Evolutionary conservation across 2,113 vertebrate genomes (phyloP), one percentile per base, ranked within the genome.

Genomic region (Paratilapia polleni): DNA sequence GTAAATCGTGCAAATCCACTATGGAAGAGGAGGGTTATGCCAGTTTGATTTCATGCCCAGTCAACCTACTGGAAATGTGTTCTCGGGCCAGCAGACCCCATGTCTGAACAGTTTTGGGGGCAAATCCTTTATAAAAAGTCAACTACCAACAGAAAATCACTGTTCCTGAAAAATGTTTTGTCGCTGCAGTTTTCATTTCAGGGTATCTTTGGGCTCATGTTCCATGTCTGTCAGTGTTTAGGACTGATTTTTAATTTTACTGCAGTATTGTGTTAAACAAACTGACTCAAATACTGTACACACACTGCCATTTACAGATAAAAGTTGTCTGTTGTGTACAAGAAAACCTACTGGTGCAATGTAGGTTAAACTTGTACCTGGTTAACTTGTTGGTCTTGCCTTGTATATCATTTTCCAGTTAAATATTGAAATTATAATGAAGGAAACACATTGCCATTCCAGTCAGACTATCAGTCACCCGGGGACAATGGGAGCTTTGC

Each of bases 1-100:
- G 93, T 92, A 94, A 93, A 95, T 93, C 6, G 76, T 88, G 79
- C 89, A 90, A 93, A 92, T 92, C 90, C 93, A 90, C 75, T 81
- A 80, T 82, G 89, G 81, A 79, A 88, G 78, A 86, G 31, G 78
- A 89, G 83, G 81, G 82, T 89, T 91, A 80, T 90, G 92, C 92
- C 88, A 93, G 90, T 90, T 80, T 87, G 90, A 95, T 94, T 95
- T 92, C 90, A 93, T 89, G 92, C 91, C 84, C 88, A 82, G 90
- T 88, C 89, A 83, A 85, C 79, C 84, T 38, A 85, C 76, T 82
- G 64, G 74, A 87, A 89, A 87, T 74, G 60, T n/a, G 79, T 87
- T 86, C 87, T 80, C 83, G 75, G 85, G 88, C 92, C 87, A 92
- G 86, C 56, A 87, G 80, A 88, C 80, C 81, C 52, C 68, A 76